phyloP scores from a whole-genome alignment of 2,888 invertebrate genomes.

The Scaptomyza tumidula region DNA sequence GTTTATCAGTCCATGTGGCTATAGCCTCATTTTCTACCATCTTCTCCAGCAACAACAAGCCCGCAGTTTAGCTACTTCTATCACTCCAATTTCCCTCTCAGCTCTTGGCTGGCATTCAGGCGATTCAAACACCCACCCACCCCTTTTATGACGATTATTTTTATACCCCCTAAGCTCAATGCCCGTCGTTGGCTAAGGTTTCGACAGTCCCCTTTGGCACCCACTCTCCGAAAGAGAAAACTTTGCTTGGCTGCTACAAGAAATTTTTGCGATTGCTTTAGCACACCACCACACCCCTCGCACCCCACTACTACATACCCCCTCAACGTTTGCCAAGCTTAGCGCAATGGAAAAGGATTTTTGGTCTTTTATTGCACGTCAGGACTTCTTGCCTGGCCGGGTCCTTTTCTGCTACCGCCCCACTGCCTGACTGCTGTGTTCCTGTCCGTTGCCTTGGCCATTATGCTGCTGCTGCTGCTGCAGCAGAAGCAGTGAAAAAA shows the following conservation, averaged over 20 bases:
- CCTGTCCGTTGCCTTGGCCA: slow-evolving; percentile 61
- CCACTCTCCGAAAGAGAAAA: slow-evolving; percentile 33
- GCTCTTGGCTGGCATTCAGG: slow-evolving; percentile 34
- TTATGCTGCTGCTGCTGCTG: slow-evolving; percentile 56
- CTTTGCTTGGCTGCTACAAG: slow-evolving; percentile 62
- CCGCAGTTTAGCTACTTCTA: slow-evolving; percentile 6
- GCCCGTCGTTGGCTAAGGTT: slow-evolving; percentile 19
- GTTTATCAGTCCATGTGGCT: slow-evolving; percentile 45
- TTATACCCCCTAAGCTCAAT: slow-evolving; percentile 45
- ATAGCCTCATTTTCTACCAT: slow-evolving; percentile 37
- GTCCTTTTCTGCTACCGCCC: slow-evolving; percentile 7
- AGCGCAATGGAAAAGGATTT: slow-evolving; percentile 80
- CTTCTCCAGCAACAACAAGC: slow-evolving; percentile 5
- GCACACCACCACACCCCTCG: slow-evolving; percentile 10
- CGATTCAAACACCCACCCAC: slow-evolving; percentile 18
- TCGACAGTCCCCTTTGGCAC: slow-evolving; percentile 20
- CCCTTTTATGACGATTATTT: slow-evolving; percentile 77
- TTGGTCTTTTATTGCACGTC: slow-evolving; percentile 81
- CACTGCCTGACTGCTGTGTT: slow-evolving; percentile 34
- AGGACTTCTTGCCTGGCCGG: slow-evolving; percentile 46
- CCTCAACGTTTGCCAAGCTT: slow-evolving; percentile 67
- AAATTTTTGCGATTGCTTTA: slow-evolving; percentile 67
- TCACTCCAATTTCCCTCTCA: not conserved
- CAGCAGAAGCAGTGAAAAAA: slow-evolving; percentile 73
- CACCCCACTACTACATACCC: not conserved